Conservation (phyloP, 1,140 invertebrate species). For the Drosophila nikananu region DNA sequence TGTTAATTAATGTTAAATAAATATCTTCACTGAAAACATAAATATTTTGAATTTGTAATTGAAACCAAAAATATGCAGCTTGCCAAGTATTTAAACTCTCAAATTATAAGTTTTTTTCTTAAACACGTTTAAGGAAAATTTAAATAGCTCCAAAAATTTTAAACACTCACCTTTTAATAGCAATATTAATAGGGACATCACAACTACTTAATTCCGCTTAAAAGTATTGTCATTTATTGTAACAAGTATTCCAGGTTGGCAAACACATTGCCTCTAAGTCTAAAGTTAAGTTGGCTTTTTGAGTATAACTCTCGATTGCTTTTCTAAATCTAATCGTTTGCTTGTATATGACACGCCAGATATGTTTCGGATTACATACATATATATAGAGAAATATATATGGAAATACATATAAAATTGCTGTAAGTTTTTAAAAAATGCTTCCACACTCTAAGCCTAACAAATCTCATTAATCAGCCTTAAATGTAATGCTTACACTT, state of each 20-base stretch:
- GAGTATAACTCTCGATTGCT: constrained; percentile 60
- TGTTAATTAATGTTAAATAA: not conserved
- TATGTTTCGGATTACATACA: constrained; percentile 10
- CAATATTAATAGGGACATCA: not conserved
- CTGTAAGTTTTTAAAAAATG: constrained; percentile 57
- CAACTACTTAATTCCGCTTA: constrained; percentile 38
- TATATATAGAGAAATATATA: constrained; percentile 2
- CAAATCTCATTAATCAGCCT: constrained; percentile 79
- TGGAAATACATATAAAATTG: constrained; percentile 2
- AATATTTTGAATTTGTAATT: not conserved
- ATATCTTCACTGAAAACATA: not conserved
- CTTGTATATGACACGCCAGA: constrained; percentile 47
- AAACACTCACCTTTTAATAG: too few species aligned
- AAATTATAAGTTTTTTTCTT: too few species aligned
- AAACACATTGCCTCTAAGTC: constrained; percentile 51
- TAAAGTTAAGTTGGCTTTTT: constrained; percentile 59
- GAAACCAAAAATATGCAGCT: not conserved
- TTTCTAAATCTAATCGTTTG: constrained; percentile 32
- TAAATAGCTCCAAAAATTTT: too few species aligned
- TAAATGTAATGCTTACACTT: constrained; percentile 62
- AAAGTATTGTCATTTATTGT: constrained; percentile 78
- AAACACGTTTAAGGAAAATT: too few species aligned
- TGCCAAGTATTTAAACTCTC: too few species aligned
- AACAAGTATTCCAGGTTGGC: constrained; percentile 58
- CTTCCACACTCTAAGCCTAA: constrained; percentile 42